These are phyloP conservation scores for Thymelicus sylvestris DNA, from an alignment of 2,888 invertebrate genomes.

Conservation along the genomic window DNA sequence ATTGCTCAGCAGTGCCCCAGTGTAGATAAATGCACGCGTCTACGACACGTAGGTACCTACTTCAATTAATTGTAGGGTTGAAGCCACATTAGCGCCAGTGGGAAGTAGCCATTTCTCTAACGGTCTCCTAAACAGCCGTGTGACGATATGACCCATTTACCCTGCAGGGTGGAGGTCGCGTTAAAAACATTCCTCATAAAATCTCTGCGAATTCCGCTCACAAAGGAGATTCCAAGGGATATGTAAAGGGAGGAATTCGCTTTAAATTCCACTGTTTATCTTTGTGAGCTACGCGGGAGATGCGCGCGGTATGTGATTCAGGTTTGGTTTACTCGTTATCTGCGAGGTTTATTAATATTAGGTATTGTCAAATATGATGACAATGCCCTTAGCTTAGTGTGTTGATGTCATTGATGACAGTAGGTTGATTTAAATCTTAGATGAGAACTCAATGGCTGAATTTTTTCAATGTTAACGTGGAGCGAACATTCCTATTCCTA, in stretches of 20 bases:
- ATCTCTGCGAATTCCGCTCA: constrained; percentile 14
- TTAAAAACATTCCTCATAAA: constrained; percentile 19
- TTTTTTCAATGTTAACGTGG: no score
- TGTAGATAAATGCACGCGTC: neutral
- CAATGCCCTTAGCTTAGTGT: no score
- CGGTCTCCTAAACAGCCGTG: neutral
- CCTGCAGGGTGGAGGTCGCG: constrained; percentile 1
- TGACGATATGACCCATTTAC: neutral
- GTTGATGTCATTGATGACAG: no score
- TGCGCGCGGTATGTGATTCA: neutral
- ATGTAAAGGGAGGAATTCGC: constrained; percentile 27
- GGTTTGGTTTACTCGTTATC: neutral
- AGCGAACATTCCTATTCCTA: no score
- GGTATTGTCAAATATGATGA: no score
- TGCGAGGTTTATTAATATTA: no score
- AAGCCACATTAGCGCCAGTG: neutral
- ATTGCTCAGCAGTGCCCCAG: neutral
- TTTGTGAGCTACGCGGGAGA: neutral
- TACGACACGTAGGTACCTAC: neutral
- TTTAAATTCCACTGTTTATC: constrained; percentile 10
- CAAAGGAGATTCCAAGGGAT: constrained; percentile 16
- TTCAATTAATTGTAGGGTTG: neutral
- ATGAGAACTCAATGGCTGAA: neutral
- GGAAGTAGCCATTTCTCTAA: constrained; percentile 1
- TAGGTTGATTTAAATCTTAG: neutral